phyloP scores from a whole-genome alignment of 2,113 vertebrate species.

The Elaphurus davidianus region DNA sequence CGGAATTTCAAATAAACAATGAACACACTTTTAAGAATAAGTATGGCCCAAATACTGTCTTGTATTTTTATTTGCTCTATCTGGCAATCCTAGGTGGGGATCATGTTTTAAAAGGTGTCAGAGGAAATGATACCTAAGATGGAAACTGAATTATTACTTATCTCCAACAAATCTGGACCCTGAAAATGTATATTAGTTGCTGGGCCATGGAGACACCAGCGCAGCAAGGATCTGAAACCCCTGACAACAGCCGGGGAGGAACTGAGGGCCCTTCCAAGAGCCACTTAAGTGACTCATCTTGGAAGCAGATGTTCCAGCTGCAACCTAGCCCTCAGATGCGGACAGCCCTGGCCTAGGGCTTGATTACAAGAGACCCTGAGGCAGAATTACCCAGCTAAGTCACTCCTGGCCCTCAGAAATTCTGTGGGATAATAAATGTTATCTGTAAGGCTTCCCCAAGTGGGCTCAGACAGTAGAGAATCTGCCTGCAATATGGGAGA shows the following conservation, averaged over 20 bases:
- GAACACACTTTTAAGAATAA: background rate
- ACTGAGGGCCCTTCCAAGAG: background rate
- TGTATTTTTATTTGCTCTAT: background rate
- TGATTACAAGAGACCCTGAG: background rate
- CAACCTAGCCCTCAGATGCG: background rate
- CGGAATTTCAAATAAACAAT: background rate
- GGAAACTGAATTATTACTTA: background rate
- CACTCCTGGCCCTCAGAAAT: background rate
- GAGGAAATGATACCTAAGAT: background rate
- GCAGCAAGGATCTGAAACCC: background rate
- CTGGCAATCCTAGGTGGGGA: background rate
- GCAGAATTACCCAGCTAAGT: background rate
- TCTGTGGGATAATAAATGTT: background rate
- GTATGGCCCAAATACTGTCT: background rate
- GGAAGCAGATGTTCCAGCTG: background rate
- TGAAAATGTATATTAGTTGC: background rate
- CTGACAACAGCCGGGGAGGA: background rate
- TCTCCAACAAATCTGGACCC: background rate
- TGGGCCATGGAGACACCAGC: background rate
- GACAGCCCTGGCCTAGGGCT: background rate
- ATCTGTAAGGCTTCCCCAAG: background rate
- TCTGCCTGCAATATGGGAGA: background rate
- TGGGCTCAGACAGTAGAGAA: background rate
- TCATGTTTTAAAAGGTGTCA: background rate
- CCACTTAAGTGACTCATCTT: background rate